Base-by-base conservation (phyloP, 2,888 invertebrate genomes). In the Uropetala carovei region DNA sequence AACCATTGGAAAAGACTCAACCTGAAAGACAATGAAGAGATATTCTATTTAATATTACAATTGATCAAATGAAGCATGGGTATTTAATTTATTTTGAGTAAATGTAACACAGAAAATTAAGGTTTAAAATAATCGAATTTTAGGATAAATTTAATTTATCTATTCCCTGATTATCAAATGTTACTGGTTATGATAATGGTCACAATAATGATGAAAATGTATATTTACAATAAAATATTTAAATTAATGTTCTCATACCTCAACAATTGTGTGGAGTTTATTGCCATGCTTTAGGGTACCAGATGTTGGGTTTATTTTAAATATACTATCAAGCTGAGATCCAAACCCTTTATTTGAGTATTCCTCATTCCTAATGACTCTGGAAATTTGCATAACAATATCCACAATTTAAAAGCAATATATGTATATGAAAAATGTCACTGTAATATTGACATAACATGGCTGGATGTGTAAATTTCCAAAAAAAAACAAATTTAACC, bases 1-100 rank as follows among this genome's bases (percentile, higher is more conserved):
- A 86, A 60, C 60, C 30, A 30, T 60, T 60, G 86, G 30, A 30
- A 86, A 86, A 59, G 60, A 86, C 18, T 60, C 30, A 30, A 86
- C 60, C 86, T 86, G 18, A 22, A 5, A 30, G 30, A 30, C 11
- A 4, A 60, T 27, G 22, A 57, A 8, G n/a, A 83, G n/a, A n/a
- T 56, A 75, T n/a, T 11, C 27, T 75, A 43, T 43, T 43, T 43
- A 43, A 43, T 43, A 43, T 5, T 43, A 43, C 5, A 43, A 43
- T 43, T 1, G 43, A 43, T 5, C n/a, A n/a, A 43, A 43, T 43
- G 43, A 43, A 43, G 43, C 43, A 43, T 43, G 1, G 43, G 43
- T 43, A 43, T 43, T 43, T 43, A 43, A 43, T 43, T 1, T 43
- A 43, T 43, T 43, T 43, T 43, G 43, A 43, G 1, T 1, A 43